phyloP scores from a whole-genome alignment of 2,888 invertebrate species.

The Epinotia bilunana region DNA sequence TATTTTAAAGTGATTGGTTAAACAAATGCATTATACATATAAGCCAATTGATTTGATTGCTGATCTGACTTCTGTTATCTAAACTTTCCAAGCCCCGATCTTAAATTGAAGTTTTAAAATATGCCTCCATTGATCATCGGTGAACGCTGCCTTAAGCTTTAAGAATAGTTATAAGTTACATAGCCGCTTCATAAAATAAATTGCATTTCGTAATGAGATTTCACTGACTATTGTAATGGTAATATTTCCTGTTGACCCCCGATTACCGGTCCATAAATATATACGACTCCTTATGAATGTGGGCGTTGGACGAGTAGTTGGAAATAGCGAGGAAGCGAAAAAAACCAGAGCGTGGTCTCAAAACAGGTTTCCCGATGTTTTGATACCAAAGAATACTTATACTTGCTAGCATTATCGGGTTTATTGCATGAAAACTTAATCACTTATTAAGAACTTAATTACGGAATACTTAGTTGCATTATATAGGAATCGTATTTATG shows the following conservation, averaged over 20 bases:
- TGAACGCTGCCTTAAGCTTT: constrained; percentile 1
- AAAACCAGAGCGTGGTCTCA: constrained; percentile 36
- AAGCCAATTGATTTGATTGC: neutral
- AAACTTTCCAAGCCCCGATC: neutral
- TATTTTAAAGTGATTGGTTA: too few relatives aligned
- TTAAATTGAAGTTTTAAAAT: neutral
- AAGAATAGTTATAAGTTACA: constrained; percentile 23
- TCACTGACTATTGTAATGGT: constrained; percentile 27
- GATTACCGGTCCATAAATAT: constrained; percentile 36
- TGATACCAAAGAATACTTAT: constrained; percentile 40
- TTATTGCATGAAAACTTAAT: constrained; percentile 21
- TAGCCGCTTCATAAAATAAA: constrained; percentile 25
- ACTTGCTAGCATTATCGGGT: constrained; percentile 38
- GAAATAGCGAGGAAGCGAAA: constrained; percentile 38
- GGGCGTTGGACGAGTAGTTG: constrained; percentile 38
- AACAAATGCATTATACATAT: neutral
- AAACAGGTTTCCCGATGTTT: constrained; percentile 39
- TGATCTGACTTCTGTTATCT: neutral
- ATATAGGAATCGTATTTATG: neutral
- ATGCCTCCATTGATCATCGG: constrained; percentile 3
- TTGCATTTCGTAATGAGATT: constrained; percentile 36
- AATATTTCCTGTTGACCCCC: constrained; percentile 29
- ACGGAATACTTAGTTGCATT: neutral
- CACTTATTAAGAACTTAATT: neutral
- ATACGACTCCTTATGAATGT: constrained; percentile 37